These are phyloP conservation scores for Magallana ariakensis DNA, from an alignment of 1,140 invertebrate species.

Conservation along the genomic window DNA sequence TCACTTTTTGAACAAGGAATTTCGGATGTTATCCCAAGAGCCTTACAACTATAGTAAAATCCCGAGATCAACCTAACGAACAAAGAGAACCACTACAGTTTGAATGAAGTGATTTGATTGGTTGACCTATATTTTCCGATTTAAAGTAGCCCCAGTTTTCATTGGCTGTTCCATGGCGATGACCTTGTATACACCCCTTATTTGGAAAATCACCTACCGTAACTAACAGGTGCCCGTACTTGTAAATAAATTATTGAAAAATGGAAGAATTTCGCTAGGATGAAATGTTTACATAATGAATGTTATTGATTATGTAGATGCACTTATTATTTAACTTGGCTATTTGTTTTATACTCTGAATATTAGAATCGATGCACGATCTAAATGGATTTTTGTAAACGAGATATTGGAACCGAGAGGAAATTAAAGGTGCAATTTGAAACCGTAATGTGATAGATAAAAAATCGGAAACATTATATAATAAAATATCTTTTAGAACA, in stretches of 20 bases:
- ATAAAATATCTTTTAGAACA: too few species aligned
- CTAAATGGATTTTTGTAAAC: too few species aligned
- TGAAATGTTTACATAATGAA: too few species aligned
- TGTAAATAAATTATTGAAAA: background rate
- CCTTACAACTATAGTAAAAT: constrained; percentile 65
- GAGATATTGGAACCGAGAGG: too few species aligned
- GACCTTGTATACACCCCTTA: constrained; percentile 62
- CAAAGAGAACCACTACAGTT: constrained; percentile 73
- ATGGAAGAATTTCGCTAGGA: too few species aligned
- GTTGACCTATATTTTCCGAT: constrained; percentile 55
- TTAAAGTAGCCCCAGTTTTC: constrained; percentile 57
- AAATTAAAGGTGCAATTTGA: too few species aligned
- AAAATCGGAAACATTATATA: too few species aligned
- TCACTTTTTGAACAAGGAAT: constrained; percentile 17
- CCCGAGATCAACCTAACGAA: constrained; percentile 68
- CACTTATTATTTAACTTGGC: too few species aligned
- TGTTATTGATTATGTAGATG: too few species aligned
- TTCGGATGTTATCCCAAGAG: constrained; percentile 5
- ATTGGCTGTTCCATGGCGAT: constrained; percentile 67
- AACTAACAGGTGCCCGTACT: constrained; percentile 60
- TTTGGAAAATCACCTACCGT: constrained; percentile 63
- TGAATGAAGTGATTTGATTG: constrained; percentile 68
- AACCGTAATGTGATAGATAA: too few species aligned
- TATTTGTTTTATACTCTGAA: too few species aligned
- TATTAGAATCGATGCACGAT: too few species aligned